phyloP scores from a whole-genome alignment of 92 coral and sea anemone species.

The Zoanthus solanderi region DNA sequence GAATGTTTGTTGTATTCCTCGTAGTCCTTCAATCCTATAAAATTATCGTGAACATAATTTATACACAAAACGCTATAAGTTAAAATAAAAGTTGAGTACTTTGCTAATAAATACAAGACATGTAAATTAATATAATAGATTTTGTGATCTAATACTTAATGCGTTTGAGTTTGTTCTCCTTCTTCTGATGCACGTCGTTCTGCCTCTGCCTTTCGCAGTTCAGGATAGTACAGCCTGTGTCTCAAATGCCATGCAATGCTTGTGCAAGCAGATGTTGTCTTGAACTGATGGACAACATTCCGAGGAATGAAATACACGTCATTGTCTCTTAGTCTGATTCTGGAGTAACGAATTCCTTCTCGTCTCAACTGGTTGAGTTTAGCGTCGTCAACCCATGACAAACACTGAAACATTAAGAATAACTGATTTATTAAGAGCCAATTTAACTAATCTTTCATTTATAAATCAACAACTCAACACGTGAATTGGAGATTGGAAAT shows the following conservation, averaged over 20 bases:
- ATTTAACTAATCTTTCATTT: no score
- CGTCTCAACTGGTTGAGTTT: conserved; percentile 93
- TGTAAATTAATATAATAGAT: background rate
- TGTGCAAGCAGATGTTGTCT: conserved; percentile 92
- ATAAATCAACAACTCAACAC: no score
- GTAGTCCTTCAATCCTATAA: conserved; percentile 9
- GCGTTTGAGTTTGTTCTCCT: conserved; percentile 6
- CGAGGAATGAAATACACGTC: conserved; percentile 99
- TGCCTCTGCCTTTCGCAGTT: conserved; percentile 49
- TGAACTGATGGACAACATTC: conserved; percentile 94
- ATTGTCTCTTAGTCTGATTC: conserved; percentile 85
- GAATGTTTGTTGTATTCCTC: background rate
- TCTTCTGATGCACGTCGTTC: conserved; percentile 15
- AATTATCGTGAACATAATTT: conserved; percentile 21
- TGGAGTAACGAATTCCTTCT: conserved; percentile 89
- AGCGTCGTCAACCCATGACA: conserved; percentile 98
- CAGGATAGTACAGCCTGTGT: conserved; percentile 92
- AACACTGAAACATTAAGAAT: conserved; percentile 69
- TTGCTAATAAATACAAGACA: conserved; percentile 8
- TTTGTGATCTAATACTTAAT: background rate
- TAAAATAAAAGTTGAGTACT: conserved; percentile 13
- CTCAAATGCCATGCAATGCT: conserved; percentile 99
- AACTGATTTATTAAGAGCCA: no score
- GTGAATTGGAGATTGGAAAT: no score
- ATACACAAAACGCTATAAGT: conserved; percentile 18